These are phyloP conservation scores for Cephus pygmeus DNA, from an alignment of 2,888 invertebrate species.

Conservation along the genomic window DNA sequence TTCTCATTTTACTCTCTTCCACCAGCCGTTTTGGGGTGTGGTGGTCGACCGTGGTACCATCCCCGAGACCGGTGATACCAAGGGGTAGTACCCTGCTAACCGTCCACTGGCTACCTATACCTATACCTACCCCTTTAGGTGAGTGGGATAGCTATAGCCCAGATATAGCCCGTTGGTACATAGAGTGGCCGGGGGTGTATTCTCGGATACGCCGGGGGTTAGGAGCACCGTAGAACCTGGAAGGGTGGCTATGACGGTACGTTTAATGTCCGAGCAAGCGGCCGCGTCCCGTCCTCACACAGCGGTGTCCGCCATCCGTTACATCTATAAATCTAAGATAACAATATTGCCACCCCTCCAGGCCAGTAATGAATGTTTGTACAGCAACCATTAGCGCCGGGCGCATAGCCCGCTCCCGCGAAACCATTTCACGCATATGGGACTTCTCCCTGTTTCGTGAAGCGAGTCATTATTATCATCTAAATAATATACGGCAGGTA, in stretches of 20 bases:
- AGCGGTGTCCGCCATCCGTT: constrained; percentile 63
- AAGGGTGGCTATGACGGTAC: constrained; percentile 42
- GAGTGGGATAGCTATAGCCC: too few relatives aligned
- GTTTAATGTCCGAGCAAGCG: constrained; percentile 54
- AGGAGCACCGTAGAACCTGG: constrained; percentile 6
- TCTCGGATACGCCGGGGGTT: constrained; percentile 4
- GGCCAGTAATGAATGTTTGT: constrained; percentile 64
- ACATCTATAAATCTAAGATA: constrained; percentile 66
- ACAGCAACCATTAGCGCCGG: constrained; percentile 62
- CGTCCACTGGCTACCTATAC: too few relatives aligned
- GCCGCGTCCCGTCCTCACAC: constrained; percentile 39
- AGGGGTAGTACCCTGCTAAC: too few relatives aligned
- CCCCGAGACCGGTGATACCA: too few relatives aligned
- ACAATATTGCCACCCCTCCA: constrained; percentile 61
- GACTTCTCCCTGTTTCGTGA: constrained; percentile 30
- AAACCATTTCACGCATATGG: constrained; percentile 61
- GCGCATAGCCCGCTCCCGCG: constrained; percentile 32
- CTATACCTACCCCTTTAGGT: too few relatives aligned
- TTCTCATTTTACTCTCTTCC: not conserved
- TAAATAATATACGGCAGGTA: constrained; percentile 23
- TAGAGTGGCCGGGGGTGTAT: not conserved
- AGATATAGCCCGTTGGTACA: too few relatives aligned
- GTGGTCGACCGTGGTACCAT: too few relatives aligned
- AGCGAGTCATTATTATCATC: constrained; percentile 24
- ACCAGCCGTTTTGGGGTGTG: too few relatives aligned